These are phyloP conservation scores for Chromobotia macracanthus DNA, from an alignment of 2,797 vertebrate species.

Conservation along the genomic window DNA sequence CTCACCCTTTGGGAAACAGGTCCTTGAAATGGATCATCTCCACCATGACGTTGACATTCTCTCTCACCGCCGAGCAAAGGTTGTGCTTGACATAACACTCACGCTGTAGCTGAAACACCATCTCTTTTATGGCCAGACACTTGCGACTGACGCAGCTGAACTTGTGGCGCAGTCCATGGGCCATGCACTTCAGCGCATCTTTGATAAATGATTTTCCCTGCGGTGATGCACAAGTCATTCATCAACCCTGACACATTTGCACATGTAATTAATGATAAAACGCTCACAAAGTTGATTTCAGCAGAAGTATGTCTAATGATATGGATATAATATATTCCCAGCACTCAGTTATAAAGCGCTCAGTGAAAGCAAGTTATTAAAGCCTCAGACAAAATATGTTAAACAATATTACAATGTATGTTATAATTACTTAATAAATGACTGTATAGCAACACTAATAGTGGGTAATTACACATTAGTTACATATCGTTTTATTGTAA, in stretches of 20 bases:
- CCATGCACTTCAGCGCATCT: slow-evolving; percentile 92
- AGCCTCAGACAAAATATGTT: background rate
- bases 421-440: background rate
- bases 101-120: slow-evolving; percentile 90
- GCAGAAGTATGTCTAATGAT: slow-evolving; percentile 13
- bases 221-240: background rate
- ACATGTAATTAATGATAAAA: slow-evolving; percentile 20
- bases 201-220: slow-evolving; percentile 98
- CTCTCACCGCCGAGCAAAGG: slow-evolving; percentile 86
- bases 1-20: slow-evolving; percentile 92
- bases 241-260: slow-evolving; percentile 1
- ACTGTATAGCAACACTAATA: background rate
- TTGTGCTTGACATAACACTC: slow-evolving; percentile 94
- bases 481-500: background rate
- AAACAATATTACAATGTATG: background rate
- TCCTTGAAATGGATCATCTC: slow-evolving; percentile 96
- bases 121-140: slow-evolving; percentile 90
- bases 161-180: slow-evolving; percentile 89
- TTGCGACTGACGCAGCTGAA: slow-evolving; percentile 95
- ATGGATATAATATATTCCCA: background rate
- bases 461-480: background rate
- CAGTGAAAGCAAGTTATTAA: background rate
- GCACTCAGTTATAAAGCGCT: background rate
- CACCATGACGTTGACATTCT: slow-evolving; percentile 88
- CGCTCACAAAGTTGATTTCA: background rate